Evolutionary conservation across 2,888 invertebrate genomes (phyloP), one percentile per base, ranked within the genome.

Genomic region (Hyposoter didymator): DNA sequence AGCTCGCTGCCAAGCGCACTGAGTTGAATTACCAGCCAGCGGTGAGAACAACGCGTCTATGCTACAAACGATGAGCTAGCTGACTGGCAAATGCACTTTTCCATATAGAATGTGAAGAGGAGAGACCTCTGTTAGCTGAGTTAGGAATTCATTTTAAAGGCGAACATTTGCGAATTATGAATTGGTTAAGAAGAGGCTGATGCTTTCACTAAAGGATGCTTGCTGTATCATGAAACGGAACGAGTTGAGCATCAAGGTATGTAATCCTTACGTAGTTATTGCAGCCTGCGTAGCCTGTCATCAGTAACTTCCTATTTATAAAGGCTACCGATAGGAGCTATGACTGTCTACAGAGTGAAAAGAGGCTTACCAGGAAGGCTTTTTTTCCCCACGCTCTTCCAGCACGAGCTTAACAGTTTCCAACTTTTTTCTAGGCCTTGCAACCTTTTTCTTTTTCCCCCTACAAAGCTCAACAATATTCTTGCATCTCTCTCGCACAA

Each of bases 401-500:
- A 22, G 17, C 5, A 12, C 19, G 28, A 52, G 67, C 32, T 67
- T 8, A 7, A 19, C 28, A 28, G n/a, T 6, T 19, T 55, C 12
- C 17, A 22, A 67, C 52, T 55, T 55, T 35, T 64, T 62, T 32
- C 76, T 43, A 35, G 64, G 19, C 35, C 59, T 49, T 22, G 19
- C 73, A 19, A 81, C 78, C 59, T 22, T 52, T 52, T 52, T 22
- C 47, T 17, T 70, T 39, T 62, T 3, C 19, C 32, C n/a, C 32
- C 17, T n/a, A 32, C 49, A 1, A 49, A 19, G 19, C 52, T 19
- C 32, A n/a, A n/a, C 66, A 59, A 59, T 59, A 59, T 28, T 79
- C 62, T 74, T 74, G 74, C 76, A 52, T 81, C 78, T 81, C 74
- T 74, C 78, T 70, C 76, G 67, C 62, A 78, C 84, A 78, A 79